Percentiles rank a stretch among this genome's conserved stretches.
phyloP scores from a whole-genome alignment of 2,888 invertebrate genomes.

The Coelopa pilipes region DNA sequence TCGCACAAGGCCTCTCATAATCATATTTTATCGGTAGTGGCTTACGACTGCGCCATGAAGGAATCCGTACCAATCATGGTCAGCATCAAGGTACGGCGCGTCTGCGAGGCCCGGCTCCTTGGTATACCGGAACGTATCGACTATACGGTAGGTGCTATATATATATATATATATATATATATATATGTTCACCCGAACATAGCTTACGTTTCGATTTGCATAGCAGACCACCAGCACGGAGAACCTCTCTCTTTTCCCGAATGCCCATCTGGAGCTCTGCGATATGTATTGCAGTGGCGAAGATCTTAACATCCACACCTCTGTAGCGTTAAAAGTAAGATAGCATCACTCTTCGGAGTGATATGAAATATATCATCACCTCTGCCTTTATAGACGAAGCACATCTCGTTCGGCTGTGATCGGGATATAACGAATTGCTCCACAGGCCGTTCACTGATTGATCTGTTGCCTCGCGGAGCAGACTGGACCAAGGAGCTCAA shows the following conservation, averaged over 20 bases:
- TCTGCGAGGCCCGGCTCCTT: conserved; percentile 82
- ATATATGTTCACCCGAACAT: too few species aligned
- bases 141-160: conserved; percentile 57
- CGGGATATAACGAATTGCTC: conserved; percentile 73
- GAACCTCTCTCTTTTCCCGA: conserved; percentile 64
- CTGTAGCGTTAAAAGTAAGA: conserved; percentile 62
- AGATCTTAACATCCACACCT: conserved; percentile 61
- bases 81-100: conserved; percentile 90
- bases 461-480: conserved; percentile 69
- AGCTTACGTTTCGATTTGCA: background rate
- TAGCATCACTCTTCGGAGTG: background rate
- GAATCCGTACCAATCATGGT: conserved; percentile 94
- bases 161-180: background rate
- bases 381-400: conserved; percentile 65
- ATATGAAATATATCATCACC: conserved; percentile 1
- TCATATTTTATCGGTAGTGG: conserved; percentile 95
- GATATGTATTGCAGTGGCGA: conserved; percentile 66
- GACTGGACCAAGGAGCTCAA: conserved; percentile 86
- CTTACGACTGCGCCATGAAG: conserved; percentile 97
- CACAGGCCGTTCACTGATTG: conserved; percentile 51
- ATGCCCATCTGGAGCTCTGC: conserved; percentile 64
- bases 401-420: conserved; percentile 97
- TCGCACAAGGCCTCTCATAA: conserved; percentile 94
- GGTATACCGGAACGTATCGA: conserved; percentile 70
- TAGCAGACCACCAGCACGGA: conserved; percentile 61